Percentiles rank a stretch among this genome's conserved stretches.
phyloP scores from a whole-genome alignment of 2,113 vertebrate genomes.

The Pomatostomus ruficeps region DNA sequence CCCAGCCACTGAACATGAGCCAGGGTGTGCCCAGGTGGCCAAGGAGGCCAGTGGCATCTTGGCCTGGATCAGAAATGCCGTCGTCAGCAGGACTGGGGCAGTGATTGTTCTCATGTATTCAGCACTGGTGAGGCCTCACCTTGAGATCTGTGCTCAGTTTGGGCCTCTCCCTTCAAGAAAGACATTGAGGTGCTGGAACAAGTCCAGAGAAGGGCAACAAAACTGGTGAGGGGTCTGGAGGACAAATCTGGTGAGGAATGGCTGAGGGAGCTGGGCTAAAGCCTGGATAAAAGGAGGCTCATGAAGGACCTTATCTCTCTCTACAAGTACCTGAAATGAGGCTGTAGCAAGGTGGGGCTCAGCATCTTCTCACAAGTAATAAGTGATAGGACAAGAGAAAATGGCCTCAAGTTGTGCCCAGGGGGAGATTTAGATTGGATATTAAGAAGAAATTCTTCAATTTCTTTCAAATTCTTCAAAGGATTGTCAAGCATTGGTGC shows the following conservation, averaged over 20 bases:
- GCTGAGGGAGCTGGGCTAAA: neutral
- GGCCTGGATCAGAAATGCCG: neutral
- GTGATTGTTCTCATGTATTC: fast-evolving
- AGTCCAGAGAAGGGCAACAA: neutral
- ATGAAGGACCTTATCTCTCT: neutral
- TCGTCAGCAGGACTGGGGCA: neutral
- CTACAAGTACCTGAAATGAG: neutral
- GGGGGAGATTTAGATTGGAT: neutral
- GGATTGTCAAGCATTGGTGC: neutral
- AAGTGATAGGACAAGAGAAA: neutral
- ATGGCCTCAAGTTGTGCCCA: neutral
- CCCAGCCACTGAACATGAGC: neutral
- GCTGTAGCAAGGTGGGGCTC: neutral
- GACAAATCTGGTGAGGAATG: neutral
- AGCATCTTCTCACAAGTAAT: neutral
- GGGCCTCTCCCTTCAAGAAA: neutral
- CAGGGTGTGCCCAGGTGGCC: fast-evolving
- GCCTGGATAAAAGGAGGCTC: neutral
- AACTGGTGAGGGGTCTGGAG: neutral
- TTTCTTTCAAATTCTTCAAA: neutral
- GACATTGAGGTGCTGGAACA: neutral
- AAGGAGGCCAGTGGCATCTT: neutral
- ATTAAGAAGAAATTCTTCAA: neutral
- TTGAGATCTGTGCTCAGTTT: neutral
- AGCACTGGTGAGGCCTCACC: neutral